These are phyloP conservation scores for Melanerpes formicivorus DNA, from an alignment of 2,113 vertebrate species.

Conservation along the genomic window DNA sequence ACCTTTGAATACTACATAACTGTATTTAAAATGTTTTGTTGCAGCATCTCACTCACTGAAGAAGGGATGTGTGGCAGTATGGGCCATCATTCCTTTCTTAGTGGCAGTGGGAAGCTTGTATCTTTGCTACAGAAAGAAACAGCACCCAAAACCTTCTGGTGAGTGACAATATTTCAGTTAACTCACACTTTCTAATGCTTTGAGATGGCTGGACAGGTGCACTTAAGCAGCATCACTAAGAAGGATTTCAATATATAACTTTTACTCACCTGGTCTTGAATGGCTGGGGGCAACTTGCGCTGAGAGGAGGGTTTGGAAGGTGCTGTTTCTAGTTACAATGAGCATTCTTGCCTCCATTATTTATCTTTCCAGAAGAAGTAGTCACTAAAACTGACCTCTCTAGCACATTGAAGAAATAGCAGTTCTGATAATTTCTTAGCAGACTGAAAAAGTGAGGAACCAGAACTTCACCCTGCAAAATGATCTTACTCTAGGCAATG, in stretches of 20 bases:
- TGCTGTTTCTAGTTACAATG: not conserved
- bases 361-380: not conserved
- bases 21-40: not conserved
- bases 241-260: not conserved
- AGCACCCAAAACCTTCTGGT: not conserved
- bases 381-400: not conserved
- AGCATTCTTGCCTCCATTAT: not conserved
- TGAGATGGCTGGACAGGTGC: not conserved
- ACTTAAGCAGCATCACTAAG: not conserved
- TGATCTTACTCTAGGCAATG: not conserved
- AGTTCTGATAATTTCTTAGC: not conserved
- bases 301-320: not conserved
- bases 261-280: not conserved
- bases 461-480: not conserved
- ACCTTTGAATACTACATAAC: not conserved
- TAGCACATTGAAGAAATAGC: not conserved
- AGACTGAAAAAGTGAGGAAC: not conserved
- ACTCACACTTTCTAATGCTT: not conserved
- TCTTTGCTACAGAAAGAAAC: slow-evolving; percentile 3
- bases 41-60: not conserved
- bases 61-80: not conserved
- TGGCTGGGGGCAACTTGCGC: not conserved
- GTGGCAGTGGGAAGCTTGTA: not conserved
- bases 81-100: not conserved
- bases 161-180: not conserved